Percentiles rank a stretch among this genome's conserved stretches.
Evolutionary conservation across 1,140 invertebrate genomes (phyloP).

Genomic region (Trichoplusia ni): DNA sequence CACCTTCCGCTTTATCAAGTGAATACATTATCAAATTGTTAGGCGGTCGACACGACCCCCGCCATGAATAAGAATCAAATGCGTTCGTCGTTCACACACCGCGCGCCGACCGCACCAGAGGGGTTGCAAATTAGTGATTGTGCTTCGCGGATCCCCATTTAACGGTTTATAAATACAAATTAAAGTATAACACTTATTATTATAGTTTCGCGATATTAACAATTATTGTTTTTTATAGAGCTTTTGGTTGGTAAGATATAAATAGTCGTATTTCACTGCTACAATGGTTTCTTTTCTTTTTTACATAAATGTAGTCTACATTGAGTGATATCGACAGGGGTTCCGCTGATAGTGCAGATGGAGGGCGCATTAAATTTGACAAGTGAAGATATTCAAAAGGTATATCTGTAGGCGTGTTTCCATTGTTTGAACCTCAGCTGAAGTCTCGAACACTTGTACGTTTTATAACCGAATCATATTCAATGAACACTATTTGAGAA

Average conservation of each 20-base stretch:
- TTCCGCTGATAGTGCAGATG: conserved; percentile 54
- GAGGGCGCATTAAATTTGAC: conserved; percentile 64
- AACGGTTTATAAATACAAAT: conserved; percentile 75
- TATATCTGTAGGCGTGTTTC: conserved; percentile 25
- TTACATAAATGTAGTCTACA: conserved; percentile 27
- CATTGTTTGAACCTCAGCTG: background rate
- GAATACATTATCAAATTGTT: conserved; percentile 82
- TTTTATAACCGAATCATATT: no score
- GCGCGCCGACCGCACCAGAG: conserved; percentile 49
- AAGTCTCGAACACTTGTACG: no score
- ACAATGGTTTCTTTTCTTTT: background rate
- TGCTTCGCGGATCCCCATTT: conserved; percentile 54
- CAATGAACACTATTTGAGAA: no score
- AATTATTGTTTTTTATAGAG: background rate
- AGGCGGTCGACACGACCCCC: conserved; percentile 63
- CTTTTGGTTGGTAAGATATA: background rate
- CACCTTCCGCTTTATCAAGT: conserved; percentile 79
- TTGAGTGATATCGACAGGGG: conserved; percentile 58
- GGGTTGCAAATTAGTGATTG: conserved; percentile 73
- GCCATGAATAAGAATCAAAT: conserved; percentile 78
- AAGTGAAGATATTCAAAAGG: conserved; percentile 63
- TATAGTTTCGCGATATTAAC: conserved; percentile 30
- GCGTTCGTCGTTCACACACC: conserved; percentile 59
- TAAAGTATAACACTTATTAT: conserved; percentile 62
- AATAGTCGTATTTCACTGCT: background rate